Percentiles rank a stretch among this genome's conserved stretches.
These are phyloP conservation scores for Bombus ignitus DNA, from an alignment of 1,140 invertebrate species.

Conservation along the genomic window DNA sequence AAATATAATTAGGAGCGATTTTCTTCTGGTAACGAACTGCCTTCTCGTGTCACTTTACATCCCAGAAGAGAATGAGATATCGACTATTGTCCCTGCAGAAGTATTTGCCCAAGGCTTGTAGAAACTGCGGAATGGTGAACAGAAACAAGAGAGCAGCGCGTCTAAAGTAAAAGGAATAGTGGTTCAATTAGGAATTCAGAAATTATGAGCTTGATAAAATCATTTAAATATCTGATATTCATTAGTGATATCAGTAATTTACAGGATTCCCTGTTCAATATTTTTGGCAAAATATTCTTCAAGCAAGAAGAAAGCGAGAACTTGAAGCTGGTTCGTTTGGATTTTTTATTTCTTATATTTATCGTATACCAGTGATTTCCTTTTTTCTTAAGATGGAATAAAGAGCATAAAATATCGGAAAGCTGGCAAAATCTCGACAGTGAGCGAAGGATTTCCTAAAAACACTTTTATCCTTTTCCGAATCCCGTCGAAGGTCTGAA, in stretches of 20 bases:
- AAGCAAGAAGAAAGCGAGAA: background rate
- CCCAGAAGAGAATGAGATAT: slow-evolving; percentile 18
- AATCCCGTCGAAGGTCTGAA: slow-evolving; percentile 35
- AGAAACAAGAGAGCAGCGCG: background rate
- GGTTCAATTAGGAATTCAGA: background rate
- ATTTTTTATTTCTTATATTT: background rate
- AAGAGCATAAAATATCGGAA: background rate
- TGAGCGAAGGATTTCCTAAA: slow-evolving; percentile 28
- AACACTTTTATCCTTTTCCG: slow-evolving; percentile 33
- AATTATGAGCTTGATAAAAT: background rate
- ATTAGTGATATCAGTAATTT: background rate
- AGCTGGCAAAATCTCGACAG: background rate
- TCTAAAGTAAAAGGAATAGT: background rate
- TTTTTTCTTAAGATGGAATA: background rate
- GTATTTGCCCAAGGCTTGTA: slow-evolving; percentile 18
- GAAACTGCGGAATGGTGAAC: background rate
- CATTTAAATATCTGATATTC: background rate
- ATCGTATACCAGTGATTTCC: background rate
- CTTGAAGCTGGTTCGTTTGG: background rate
- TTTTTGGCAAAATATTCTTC: background rate
- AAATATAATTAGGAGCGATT: slow-evolving; percentile 45
- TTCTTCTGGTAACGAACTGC: slow-evolving; percentile 33
- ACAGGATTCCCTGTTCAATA: background rate
- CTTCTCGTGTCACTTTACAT: slow-evolving; percentile 4
- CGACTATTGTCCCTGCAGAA: slow-evolving; percentile 10